Evolutionary conservation across 1,140 invertebrate genomes (phyloP).

Genomic region (Acromyrmex heyeri): DNA sequence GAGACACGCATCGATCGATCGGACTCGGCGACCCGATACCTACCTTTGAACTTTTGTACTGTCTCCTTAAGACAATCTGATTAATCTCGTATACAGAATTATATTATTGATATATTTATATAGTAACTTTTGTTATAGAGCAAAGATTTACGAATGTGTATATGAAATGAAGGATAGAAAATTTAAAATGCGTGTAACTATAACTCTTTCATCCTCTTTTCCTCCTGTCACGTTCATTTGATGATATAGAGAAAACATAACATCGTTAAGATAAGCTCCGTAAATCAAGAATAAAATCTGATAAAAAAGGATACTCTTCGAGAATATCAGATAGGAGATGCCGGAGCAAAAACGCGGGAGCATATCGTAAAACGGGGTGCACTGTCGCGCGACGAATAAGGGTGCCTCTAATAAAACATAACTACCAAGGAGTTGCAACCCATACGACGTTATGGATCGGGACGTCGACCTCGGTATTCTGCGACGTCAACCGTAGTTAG

Average conservation of each 20-base stretch:
- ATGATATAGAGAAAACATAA: neutral
- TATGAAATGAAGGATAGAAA: neutral
- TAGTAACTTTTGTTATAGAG: too few relatives aligned
- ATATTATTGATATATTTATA: slow-evolving; percentile 18
- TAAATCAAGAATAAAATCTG: slow-evolving; percentile 48
- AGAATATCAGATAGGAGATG: slow-evolving; percentile 18
- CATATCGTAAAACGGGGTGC: slow-evolving; percentile 32
- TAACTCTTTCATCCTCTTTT: neutral
- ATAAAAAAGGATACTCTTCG: neutral
- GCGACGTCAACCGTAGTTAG: slow-evolving; percentile 59
- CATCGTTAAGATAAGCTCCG: slow-evolving; percentile 14
- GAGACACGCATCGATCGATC: slow-evolving; percentile 77
- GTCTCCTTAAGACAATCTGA: neutral
- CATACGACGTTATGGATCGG: slow-evolving; percentile 53
- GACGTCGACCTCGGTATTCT: slow-evolving; percentile 60
- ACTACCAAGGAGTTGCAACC: slow-evolving; percentile 30
- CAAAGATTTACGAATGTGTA: too few relatives aligned
- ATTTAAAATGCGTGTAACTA: neutral
- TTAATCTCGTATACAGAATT: neutral
- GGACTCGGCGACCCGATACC: slow-evolving; percentile 33
- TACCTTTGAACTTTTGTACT: slow-evolving; percentile 54
- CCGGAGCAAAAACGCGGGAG: slow-evolving; percentile 6
- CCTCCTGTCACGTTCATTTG: neutral
- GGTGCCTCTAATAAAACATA: slow-evolving; percentile 52
- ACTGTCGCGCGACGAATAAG: slow-evolving; percentile 34